These are phyloP conservation scores for Drosophila paranaensis DNA, from an alignment of 2,888 invertebrate genomes.

Conservation along the genomic window DNA sequence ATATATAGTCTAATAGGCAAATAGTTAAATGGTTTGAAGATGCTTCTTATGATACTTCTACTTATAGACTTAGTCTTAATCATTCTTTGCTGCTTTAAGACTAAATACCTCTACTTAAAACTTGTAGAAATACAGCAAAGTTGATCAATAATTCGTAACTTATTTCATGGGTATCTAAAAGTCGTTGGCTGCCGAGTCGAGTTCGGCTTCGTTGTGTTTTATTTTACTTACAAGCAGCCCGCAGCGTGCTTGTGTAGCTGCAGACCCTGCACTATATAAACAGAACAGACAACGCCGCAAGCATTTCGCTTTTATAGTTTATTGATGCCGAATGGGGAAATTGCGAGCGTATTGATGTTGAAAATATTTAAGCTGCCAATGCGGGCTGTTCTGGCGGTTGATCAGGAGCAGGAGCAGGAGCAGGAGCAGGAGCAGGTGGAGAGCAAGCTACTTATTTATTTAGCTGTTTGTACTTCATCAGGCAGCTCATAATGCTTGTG, in stretches of 20 bases:
- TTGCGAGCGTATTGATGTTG: constrained; percentile 71
- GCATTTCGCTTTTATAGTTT: constrained; percentile 78
- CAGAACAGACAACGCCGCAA: constrained; percentile 61
- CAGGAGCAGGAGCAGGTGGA: not conserved
- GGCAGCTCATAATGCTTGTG: constrained; percentile 67
- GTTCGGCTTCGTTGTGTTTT: constrained; percentile 26
- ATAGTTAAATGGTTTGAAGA: too few species aligned
- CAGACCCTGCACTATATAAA: constrained; percentile 43
- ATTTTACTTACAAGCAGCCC: constrained; percentile 49
- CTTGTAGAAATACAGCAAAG: not conserved
- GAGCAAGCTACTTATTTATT: constrained; percentile 61
- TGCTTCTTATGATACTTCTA: too few species aligned
- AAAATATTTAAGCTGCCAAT: constrained; percentile 65
- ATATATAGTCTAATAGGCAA: too few species aligned
- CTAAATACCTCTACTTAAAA: not conserved
- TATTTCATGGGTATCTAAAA: not conserved
- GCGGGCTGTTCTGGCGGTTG: constrained; percentile 22
- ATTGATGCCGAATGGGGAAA: constrained; percentile 74
- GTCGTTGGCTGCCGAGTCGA: not conserved
- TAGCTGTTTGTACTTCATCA: constrained; percentile 73
- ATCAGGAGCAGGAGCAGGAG: too few species aligned
- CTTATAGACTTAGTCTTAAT: too few species aligned
- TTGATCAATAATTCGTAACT: not conserved
- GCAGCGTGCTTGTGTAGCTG: constrained; percentile 32
- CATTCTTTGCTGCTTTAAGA: too few species aligned